Evolutionary conservation across 2,113 vertebrate species (phyloP), one percentile per base, ranked within the genome.

Genomic region (Alligator mississippiensis): DNA sequence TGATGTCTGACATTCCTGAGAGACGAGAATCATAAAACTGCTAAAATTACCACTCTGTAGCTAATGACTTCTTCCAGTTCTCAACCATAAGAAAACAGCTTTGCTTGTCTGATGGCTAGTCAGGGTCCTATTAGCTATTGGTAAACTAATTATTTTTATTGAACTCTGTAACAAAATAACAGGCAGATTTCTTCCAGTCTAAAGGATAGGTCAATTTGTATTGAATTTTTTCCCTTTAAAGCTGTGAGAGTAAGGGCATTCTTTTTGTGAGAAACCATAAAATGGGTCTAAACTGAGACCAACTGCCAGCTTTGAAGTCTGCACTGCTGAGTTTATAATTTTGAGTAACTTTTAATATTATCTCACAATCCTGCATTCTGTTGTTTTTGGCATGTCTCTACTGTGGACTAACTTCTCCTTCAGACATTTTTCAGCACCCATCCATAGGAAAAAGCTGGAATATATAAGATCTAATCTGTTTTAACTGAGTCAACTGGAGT

Each of bases 141-240:
- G n/a, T 75, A 85, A 94, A 66, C 30, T 4, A 84, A 91, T 93
- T 82, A 87, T 66, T 95, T 96, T 68, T 88, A 93, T 86, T 91
- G 47, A 94, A 91, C 27, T 86, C 47, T 78, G 64, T 80, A 79
- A 87, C 62, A 80, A 90, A 88, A 89, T 57, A 93, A 86, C 3
- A 4, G 9, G 12, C n/a, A 79, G 54, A 3, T 92, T 93, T 95
- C 55, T 90, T 91, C 16, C 72, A 77, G 13, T 88, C 55, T 87
- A 88, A 91, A 85, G 4, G 57, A 62, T 47, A 62, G 63, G 17
- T 64, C 64, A 77, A 83, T 95, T 84, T 80, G 6, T 88, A 87
- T 82, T 55, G n/a, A 81, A 60, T 55, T 64, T 77, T 27, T 87
- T 88, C 27, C 3, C 58, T 80, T 78, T 77, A 57, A 82, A 22